Evolutionary conservation across 2,113 vertebrate genomes (phyloP).

Genomic region (Echinops telfairi): DNA sequence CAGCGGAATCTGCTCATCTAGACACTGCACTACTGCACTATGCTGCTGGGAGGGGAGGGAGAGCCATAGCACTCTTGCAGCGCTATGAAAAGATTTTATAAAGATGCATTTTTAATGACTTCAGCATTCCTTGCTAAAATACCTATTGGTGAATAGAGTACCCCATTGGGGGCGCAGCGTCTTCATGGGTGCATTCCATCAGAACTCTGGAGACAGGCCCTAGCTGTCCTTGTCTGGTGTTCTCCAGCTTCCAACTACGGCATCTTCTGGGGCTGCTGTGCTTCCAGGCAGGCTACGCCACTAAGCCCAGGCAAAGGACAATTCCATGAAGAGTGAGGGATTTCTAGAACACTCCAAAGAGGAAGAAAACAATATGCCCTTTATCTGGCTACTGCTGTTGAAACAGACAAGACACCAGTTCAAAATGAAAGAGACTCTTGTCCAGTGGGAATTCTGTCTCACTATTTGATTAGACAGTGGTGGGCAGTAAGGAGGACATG

Average conservation of each 20-base stretch:
- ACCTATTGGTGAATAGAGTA: not conserved
- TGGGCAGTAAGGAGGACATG: too few species aligned
- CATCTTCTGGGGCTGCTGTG: not conserved
- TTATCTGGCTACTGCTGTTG: not conserved
- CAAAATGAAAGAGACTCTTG: not conserved
- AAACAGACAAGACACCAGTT: not conserved
- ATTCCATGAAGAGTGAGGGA: not conserved
- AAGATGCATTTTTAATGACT: not conserved
- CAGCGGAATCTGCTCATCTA: not conserved
- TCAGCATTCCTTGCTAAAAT: not conserved
- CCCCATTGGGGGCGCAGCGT: not conserved
- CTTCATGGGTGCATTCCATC: not conserved
- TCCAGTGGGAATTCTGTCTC: not conserved
- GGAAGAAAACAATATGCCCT: not conserved
- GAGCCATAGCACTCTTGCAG: not conserved
- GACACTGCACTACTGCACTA: not conserved
- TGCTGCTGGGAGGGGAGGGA: fast-evolving
- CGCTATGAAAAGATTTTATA: not conserved
- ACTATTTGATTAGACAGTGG: not conserved
- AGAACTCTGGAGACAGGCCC: not conserved
- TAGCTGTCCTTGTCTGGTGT: fast-evolving
- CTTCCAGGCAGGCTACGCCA: not conserved
- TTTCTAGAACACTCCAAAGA: not conserved
- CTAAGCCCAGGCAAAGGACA: not conserved
- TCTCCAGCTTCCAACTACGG: not conserved